Base-by-base conservation (phyloP, 2,113 vertebrate genomes). In the Pelobates fuscus region DNA sequence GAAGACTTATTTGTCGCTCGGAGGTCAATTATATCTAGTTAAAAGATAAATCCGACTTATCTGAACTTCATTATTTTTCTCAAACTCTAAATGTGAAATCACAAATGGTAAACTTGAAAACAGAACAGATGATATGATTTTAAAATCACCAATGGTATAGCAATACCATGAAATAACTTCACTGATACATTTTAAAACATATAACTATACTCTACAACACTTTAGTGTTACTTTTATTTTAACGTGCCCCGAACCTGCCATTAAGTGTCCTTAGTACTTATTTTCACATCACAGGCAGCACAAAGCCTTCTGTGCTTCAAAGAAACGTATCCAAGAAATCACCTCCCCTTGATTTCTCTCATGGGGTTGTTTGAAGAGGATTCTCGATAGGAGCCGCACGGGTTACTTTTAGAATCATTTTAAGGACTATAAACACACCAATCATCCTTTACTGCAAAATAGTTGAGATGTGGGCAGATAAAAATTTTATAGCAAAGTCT, bases 381-480 rank as follows among this genome's bases (percentile, higher is more conserved):
- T 32, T 11, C n/a, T 30, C 67, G 54, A 59, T 24, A 66, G 52
- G 18, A 41, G 32, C 54, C 17, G 14, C 21, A 23, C 18, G 20
- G 63, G 62, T 18, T 57, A 32, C 61, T 58, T 67, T 59, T 17
- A 23, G 49, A 23, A 29, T 59, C 52, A 44, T 20, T 75, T 67
- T 26, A 29, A 46, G 62, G 26, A 12, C 24, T 57, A 46, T 58
- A 55, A 25, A 37, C 17, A 57, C 32, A 55, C 32, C 55, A 52
- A 43, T 65, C 61, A 25, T 24, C 59, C 60, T 26, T 12, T 6
- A 44, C 32, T 44, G 32, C 59, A 74, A 65, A 71, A 43, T 25
- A 41, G 8, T 21, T n/a, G 46, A 11, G 15, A 74, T 17, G 30
- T 37, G n/a, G 18, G 24, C 29, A 25, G 41, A 64, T 7, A 41